Evolutionary conservation across 1,140 invertebrate species (phyloP), one percentile per base, ranked within the genome.

Genomic region (Trichonephila clavata): DNA sequence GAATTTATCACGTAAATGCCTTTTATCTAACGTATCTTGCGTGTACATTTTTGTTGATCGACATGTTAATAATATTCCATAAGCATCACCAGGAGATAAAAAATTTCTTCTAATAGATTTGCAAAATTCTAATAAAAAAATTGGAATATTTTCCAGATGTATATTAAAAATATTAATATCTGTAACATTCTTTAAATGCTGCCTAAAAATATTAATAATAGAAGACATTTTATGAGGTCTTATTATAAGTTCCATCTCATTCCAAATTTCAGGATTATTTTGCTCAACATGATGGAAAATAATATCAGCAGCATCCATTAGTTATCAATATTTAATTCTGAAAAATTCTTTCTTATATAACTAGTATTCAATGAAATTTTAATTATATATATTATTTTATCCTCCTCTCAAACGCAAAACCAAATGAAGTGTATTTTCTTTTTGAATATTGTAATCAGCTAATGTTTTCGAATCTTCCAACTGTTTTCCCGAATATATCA

Each of bases 341-440:
- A 32, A 32, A 32, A 2, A 32, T 32, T 32, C 2, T 32, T 2
- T 32, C 2, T 32, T 32, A 32, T 32, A 32, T 32, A 32, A 32
- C 32, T 32, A 32, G 1, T 1, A 32, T 1, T 32, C 2, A 32
- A 32, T 32, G 32, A 32, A 32, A 2, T n/a, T n/a, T 16, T 4
- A 7, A 39, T 80, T 8, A 50, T 50, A 50, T 50, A 50, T n/a
- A 16, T 5, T 50, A 3, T 10, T 84, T 84, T 20, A 20, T 86
- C 99, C 99, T 96, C 99, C 99, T 95, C 98, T 39, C 39, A 94
- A 90, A 20, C 94, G 60, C 39, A 98, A 96, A 61, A 98, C 98
- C 95, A 99, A 97, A 96, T 99, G 98, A 93, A 99, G 96, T 6
- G 98, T 99, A 21, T 98, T 99, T 96, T 99, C 98, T 94, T 98